Evolutionary conservation across 2,797 vertebrate species (phyloP).

Genomic region (Chiroxiphia lanceolata): DNA sequence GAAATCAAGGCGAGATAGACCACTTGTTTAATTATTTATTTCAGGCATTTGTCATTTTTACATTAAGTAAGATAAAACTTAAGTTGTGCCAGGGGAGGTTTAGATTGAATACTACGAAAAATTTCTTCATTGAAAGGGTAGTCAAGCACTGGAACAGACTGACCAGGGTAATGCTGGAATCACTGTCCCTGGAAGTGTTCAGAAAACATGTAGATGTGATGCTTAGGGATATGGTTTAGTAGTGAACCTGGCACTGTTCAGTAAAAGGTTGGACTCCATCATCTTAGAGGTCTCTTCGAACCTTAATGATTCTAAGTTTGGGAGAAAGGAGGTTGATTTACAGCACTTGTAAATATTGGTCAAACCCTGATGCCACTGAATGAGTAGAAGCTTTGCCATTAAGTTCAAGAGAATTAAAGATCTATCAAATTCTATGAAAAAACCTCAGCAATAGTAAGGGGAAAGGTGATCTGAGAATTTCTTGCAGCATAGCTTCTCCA

Average conservation of each 20-base stretch:
- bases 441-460: not conserved
- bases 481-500: not conserved
- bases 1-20: not conserved
- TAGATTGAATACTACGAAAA: not conserved
- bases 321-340: rapidly evolving
- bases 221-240: not conserved
- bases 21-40: not conserved
- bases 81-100: not conserved
- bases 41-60: not conserved
- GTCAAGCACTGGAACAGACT: not conserved
- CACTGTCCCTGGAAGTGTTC: not conserved
- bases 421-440: not conserved
- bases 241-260: not conserved
- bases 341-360: not conserved
- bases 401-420: not conserved
- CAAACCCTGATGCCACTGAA: not conserved
- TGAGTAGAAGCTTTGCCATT: not conserved
- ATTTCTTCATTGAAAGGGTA: not conserved
- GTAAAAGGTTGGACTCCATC: not conserved
- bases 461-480: not conserved
- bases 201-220: not conserved
- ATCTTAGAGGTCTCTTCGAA: not conserved
- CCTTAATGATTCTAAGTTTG: not conserved
- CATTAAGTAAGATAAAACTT: not conserved
- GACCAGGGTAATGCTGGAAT: not conserved